Percentiles rank a stretch among this genome's conserved stretches.
These are phyloP conservation scores for Nemurella pictetii DNA, from an alignment of 2,888 invertebrate genomes.

Conservation along the genomic window DNA sequence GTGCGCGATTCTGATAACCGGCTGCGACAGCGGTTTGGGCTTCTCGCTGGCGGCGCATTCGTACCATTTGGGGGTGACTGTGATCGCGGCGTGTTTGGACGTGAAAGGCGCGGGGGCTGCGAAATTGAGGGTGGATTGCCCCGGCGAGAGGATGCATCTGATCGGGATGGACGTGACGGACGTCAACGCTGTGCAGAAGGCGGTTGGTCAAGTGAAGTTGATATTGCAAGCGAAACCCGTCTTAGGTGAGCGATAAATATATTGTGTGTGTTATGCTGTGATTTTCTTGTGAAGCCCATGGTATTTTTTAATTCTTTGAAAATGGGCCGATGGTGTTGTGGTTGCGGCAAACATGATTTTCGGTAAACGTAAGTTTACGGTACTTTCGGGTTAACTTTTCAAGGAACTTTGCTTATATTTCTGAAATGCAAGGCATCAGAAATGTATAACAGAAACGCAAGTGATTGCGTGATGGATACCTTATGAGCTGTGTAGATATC, in stretches of 20 bases:
- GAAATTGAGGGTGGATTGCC: constrained; percentile 41
- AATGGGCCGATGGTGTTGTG: too few relatives aligned
- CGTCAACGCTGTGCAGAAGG: constrained; percentile 44
- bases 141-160: constrained; percentile 46
- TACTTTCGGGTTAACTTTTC: too few relatives aligned
- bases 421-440: too few relatives aligned
- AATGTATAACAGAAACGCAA: too few relatives aligned
- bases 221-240: background rate
- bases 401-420: too few relatives aligned
- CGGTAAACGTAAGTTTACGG: too few relatives aligned
- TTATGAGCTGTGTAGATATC: too few relatives aligned
- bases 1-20: constrained; percentile 46
- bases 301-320: too few relatives aligned
- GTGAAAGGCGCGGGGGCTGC: constrained; percentile 46
- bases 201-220: constrained; percentile 30
- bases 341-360: too few relatives aligned
- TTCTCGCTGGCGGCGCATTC: constrained; percentile 47
- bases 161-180: constrained; percentile 52
- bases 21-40: constrained; percentile 51
- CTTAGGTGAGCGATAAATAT: constrained; percentile 27
- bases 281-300: too few relatives aligned
- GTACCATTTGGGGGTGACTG: constrained; percentile 48
- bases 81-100: constrained; percentile 51
- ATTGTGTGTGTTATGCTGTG: too few relatives aligned
- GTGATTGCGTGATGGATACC: too few relatives aligned